Evolutionary conservation across 2,888 invertebrate genomes (phyloP), one percentile per base, ranked within the genome.

Genomic region (Acleris sparsana): DNA sequence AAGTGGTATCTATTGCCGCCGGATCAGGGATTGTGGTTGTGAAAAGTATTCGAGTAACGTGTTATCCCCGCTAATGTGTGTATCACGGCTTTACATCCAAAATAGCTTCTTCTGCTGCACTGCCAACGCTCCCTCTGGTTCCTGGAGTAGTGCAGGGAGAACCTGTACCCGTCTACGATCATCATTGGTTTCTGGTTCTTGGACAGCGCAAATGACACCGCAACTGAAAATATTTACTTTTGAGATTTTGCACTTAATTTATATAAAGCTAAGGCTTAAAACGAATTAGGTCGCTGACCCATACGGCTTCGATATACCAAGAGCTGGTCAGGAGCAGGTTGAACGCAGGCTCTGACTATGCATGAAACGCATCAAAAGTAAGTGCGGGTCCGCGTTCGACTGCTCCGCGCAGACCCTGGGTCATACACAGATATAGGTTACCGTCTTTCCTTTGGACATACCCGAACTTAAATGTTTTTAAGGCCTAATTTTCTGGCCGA

Each of bases 11-110:
- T 49, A 0, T 13, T 49, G 11, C 49, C 9, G 11, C 49, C 20
- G 49, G 48, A 46, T 76, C 70, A 83, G 0, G 82, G 81, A 5
- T 67, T 71, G 64, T 86, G 87, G 56, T 86, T 87, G 60, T 87
- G 87, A 0, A 46, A 56, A 18, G 63, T 76, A 56, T 84, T 87
- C 2, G 70, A 71, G 53, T 78, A 79, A 4, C 75, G 70, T 0
- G 81, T 71, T 7, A 69, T 70, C 0, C 83, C 83, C 0, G 76
- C 77, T 2, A 71, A 67, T 11, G 79, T 80, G 20, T 84, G 83
- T 17, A 88, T 73, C 0, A 82, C 84, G 0, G 88, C 87, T 69
- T 86, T 87, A 59, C 88, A 88, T 0, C 86, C 87, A 53, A 78
- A 86, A 62, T 80, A 80, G 52, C 85, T 85, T n/a, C 87, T 72